These are phyloP conservation scores for Drymodes brunneopygia DNA, from an alignment of 2,113 vertebrate species.

Conservation along the genomic window DNA sequence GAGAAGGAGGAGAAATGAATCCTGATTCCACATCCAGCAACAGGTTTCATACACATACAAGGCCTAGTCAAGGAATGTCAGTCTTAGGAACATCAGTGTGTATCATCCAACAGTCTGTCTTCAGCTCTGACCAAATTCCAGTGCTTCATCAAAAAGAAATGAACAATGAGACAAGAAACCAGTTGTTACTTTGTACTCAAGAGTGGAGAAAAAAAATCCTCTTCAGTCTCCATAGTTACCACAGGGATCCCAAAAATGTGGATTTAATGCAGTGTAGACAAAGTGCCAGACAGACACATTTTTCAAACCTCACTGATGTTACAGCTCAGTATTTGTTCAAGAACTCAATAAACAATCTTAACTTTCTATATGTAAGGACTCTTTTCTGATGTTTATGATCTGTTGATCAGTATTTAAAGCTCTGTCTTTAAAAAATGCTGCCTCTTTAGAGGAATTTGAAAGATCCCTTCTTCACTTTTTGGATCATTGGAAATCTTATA, in stretches of 20 bases:
- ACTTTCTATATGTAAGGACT: not conserved
- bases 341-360: not conserved
- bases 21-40: not conserved
- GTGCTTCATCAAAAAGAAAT: not conserved
- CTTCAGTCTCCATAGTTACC: not conserved
- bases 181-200: not conserved
- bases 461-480: not conserved
- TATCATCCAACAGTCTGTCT: not conserved
- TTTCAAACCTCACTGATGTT: not conserved
- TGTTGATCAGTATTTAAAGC: not conserved
- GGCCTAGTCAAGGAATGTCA: not conserved
- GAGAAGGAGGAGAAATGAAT: not conserved
- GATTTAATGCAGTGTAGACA: not conserved
- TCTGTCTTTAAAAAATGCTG: not conserved
- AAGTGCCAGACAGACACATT: not conserved
- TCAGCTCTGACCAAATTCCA: not conserved
- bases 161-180: not conserved
- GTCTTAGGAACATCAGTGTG: not conserved
- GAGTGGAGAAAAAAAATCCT: not conserved
- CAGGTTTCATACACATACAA: not conserved
- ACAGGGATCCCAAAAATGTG: not conserved
- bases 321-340: not conserved
- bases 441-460: not conserved
- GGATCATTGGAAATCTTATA: not conserved
- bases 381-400: not conserved